Evolutionary conservation across 2,797 vertebrate genomes (phyloP), one percentile per base, ranked within the genome.

Genomic region (Lutjanus argentimaculatus): DNA sequence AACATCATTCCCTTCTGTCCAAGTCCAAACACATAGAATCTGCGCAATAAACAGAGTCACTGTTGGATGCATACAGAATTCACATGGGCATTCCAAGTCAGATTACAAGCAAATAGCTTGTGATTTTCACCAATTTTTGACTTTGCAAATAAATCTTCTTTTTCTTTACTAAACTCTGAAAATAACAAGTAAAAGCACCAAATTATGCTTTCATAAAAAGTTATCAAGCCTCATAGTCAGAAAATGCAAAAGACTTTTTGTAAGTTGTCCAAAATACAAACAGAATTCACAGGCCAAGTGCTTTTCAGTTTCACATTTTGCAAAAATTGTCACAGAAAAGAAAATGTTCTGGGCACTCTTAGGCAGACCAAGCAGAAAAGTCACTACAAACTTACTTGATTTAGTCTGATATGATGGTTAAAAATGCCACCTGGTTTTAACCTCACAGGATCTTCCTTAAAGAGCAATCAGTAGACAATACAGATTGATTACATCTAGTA

Each of bases 401-500:
- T 65, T 58, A 15, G 14, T 68, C 17, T 0, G 17, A 3, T 53
- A 10, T 40, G 21, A n/a, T 3, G 17, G n/a, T 57, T 70, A 48
- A 49, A 73, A 67, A 72, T 42, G 42, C 2, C 46, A 42, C 57
- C 15, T 25, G 25, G 42, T 6, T 62, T 25, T 48, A 55, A 55
- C 11, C 15, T 42, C 53, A 17, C 36, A 14, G 13, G n/a, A 19
- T 16, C 17, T 51, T 58, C 30, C 30, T 43, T 2, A 5, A 16
- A 19, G 8, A 1, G 0, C 4, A 55, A 67, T 62, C 64, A 62
- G 57, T 21, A 55, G 6, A 15, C 15, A 21, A 8, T 16, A 48
- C 61, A 58, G 61, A 53, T 8, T 15, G 21, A 75, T 25, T 63
- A 68, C 43, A 56, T 63, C 52, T 80, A 43, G 7, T 49, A 15